These are phyloP conservation scores for Microctonus hyperodae DNA, from an alignment of 2,888 invertebrate species.

Conservation along the genomic window DNA sequence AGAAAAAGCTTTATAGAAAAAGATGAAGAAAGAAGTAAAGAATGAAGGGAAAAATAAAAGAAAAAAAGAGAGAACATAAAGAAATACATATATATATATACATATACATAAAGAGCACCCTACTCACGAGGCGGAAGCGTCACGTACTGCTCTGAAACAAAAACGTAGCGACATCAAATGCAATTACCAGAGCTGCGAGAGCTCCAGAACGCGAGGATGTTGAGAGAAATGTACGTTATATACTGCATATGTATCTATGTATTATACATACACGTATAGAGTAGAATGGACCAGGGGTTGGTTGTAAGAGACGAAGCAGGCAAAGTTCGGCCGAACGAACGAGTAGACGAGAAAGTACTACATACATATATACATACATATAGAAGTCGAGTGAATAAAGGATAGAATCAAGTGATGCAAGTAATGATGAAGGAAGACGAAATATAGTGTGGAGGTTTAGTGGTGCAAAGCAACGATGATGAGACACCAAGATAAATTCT, in stretches of 20 bases:
- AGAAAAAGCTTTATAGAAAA: no score
- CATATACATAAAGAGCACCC: conserved; percentile 45
- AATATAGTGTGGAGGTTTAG: conserved; percentile 65
- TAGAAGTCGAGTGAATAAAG: conserved; percentile 40
- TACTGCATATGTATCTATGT: conserved; percentile 22
- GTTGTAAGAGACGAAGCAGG: conserved; percentile 33
- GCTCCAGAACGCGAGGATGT: conserved; percentile 60
- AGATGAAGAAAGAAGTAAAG: conserved; percentile 10
- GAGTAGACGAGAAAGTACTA: conserved; percentile 35
- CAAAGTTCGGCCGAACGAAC: conserved; percentile 35
- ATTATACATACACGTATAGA: background rate
- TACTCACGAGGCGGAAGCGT: conserved; percentile 55
- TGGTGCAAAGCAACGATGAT: conserved; percentile 14
- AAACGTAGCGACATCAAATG: conserved; percentile 63
- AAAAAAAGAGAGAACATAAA: conserved; percentile 34
- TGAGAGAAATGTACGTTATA: conserved; percentile 38
- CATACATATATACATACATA: no score
- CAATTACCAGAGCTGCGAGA: conserved; percentile 62
- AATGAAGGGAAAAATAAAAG: conserved; percentile 16
- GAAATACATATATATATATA: no score
- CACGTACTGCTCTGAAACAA: conserved; percentile 63
- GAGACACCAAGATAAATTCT: background rate
- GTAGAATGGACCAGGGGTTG: background rate
- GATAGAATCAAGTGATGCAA: conserved; percentile 38
- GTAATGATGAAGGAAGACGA: conserved; percentile 42